phyloP scores from a whole-genome alignment of 2,113 vertebrate genomes.

The Crotalus tigris region DNA sequence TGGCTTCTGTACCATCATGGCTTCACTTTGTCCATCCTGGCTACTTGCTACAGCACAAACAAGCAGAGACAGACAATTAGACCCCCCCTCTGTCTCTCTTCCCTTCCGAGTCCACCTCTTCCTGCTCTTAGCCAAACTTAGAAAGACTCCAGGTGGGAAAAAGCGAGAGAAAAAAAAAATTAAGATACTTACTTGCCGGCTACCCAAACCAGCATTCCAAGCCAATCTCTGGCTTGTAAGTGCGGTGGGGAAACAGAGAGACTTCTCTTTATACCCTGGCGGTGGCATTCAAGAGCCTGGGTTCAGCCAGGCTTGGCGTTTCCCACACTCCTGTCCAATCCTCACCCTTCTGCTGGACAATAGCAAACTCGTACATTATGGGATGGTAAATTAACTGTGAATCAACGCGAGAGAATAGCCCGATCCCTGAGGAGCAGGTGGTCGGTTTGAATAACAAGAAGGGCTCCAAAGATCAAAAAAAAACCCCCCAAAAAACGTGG shows the following conservation, averaged over 20 bases:
- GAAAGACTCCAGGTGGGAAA: neutral
- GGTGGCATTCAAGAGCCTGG: constrained; percentile 65
- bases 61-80: constrained; percentile 10
- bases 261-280: constrained; percentile 61
- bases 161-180: neutral
- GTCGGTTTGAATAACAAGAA: constrained; percentile 48
- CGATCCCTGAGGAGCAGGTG: constrained; percentile 79
- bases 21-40: constrained; percentile 73
- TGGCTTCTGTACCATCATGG: constrained; percentile 77
- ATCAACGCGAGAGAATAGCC: constrained; percentile 77
- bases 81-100: too few relatives aligned
- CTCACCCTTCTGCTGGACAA: constrained; percentile 63
- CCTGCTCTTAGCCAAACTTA: neutral
- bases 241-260: neutral
- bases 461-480: constrained; percentile 59
- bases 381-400: constrained; percentile 76
- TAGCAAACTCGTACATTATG: constrained; percentile 74
- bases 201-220: neutral
- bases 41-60: constrained; percentile 63
- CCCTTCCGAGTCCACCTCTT: fast-evolving
- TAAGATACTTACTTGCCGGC: constrained; percentile 63
- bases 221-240: neutral
- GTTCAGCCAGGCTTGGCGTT: constrained; percentile 62
- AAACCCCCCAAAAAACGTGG: constrained; percentile 61
- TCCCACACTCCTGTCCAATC: constrained; percentile 81